These are phyloP conservation scores for Caenorhabditis tropicalis DNA, from an alignment of 1,140 invertebrate genomes.

Conservation along the genomic window DNA sequence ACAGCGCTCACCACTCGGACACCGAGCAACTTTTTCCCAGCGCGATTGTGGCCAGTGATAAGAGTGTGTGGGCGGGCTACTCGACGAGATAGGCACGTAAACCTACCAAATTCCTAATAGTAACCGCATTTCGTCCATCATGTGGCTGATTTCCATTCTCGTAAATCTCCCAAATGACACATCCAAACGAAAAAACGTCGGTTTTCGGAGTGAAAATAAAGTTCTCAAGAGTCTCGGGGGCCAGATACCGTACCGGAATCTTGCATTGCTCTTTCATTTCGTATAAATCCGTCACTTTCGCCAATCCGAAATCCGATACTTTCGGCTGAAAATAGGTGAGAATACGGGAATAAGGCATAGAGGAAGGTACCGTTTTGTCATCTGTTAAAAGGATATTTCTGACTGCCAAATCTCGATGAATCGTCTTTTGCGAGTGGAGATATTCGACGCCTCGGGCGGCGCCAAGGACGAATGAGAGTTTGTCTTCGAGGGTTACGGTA, in stretches of 20 bases:
- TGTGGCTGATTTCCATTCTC: slow-evolving; percentile 13
- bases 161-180: slow-evolving; percentile 33
- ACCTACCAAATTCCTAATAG: neutral
- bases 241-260: slow-evolving; percentile 18
- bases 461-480: slow-evolving; percentile 42
- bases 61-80: no score
- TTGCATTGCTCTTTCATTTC: slow-evolving; percentile 30
- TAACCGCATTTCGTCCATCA: slow-evolving; percentile 3
- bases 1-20: no score
- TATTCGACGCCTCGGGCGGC: slow-evolving; percentile 83
- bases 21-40: no score
- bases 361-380: neutral
- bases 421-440: slow-evolving; percentile 77
- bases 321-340: slow-evolving; percentile 35
- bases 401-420: slow-evolving; percentile 41
- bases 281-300: neutral
- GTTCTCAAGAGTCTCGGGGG: neutral
- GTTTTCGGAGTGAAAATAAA: slow-evolving; percentile 29
- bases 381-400: neutral
- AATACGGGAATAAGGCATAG: neutral
- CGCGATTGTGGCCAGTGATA: no score
- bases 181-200: slow-evolving; percentile 34
- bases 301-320: slow-evolving; percentile 53
- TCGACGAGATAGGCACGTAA: neutral
- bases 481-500: slow-evolving; percentile 7